Evolutionary conservation across 2,797 vertebrate species (phyloP).

Genomic region (Danio aesculapii): DNA sequence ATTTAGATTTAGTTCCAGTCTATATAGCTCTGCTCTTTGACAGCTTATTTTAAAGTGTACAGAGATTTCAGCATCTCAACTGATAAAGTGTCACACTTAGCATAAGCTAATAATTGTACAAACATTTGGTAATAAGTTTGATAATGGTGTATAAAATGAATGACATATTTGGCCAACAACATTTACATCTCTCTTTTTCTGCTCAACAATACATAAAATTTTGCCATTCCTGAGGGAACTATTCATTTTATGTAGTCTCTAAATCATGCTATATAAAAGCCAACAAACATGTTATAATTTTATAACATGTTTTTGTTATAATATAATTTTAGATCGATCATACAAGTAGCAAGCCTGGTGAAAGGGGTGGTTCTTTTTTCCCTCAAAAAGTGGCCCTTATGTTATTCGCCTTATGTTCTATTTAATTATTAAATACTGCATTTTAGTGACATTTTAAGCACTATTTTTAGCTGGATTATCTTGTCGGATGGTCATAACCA

Average conservation of each 20-base stretch:
- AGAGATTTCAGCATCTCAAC: not conserved
- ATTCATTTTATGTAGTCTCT: not conserved
- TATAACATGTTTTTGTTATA: no score
- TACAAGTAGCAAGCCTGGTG: no score
- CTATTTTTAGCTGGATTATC: no score
- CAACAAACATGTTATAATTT: not conserved
- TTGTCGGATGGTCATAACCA: no score
- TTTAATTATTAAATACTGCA: no score
- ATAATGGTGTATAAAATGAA: not conserved
- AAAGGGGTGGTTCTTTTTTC: no score
- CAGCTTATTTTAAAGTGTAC: not conserved
- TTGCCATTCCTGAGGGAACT: not conserved
- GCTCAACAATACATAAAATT: not conserved
- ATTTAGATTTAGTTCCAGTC: not conserved
- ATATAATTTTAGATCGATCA: not conserved
- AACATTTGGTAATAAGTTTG: no score
- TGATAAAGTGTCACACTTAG: not conserved
- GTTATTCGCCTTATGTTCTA: no score
- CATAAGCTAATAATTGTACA: no score
- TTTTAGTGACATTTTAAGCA: no score
- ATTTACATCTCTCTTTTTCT: not conserved
- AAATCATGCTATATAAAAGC: no score
- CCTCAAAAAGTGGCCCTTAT: no score
- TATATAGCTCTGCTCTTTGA: not conserved
- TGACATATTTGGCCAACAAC: not conserved